These are phyloP conservation scores for Drosophila eugracilis DNA, from an alignment of 1,140 invertebrate species.

Conservation along the genomic window DNA sequence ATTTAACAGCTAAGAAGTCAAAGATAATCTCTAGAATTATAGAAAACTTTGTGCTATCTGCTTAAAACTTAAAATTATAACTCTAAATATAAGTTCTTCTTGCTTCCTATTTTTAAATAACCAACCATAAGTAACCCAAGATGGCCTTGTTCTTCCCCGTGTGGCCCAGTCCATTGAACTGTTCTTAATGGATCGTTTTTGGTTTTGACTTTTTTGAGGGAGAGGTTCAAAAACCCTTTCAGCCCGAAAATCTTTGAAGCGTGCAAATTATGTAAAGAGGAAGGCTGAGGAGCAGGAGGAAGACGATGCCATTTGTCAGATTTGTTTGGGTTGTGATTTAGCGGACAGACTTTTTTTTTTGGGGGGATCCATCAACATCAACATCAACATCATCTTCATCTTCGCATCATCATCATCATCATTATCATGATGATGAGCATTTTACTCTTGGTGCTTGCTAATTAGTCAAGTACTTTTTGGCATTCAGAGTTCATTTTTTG, in stretches of 20 bases:
- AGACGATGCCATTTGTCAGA: constrained; percentile 45
- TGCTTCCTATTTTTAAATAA: background rate
- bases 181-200: constrained; percentile 37
- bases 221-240: constrained; percentile 38
- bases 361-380: constrained; percentile 41
- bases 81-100: background rate
- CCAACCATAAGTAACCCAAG: background rate
- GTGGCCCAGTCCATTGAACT: constrained; percentile 30
- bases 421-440: no score
- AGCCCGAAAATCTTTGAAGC: constrained; percentile 60
- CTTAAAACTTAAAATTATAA: no score
- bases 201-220: constrained; percentile 9
- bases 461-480: constrained; percentile 49
- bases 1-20: no score
- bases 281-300: constrained; percentile 10
- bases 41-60: no score
- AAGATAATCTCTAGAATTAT: no score
- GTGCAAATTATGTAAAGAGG: constrained; percentile 74
- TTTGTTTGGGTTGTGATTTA: constrained; percentile 44
- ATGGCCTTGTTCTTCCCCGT: constrained; percentile 23
- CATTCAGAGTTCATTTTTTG: constrained; percentile 3
- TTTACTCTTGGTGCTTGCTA: constrained; percentile 40
- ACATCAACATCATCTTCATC: constrained; percentile 1
- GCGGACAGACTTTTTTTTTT: constrained; percentile 24
- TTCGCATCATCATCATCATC: constrained; percentile 1